Evolutionary conservation across 2,888 invertebrate genomes (phyloP).

Genomic region (Aspidiotus rigidus): DNA sequence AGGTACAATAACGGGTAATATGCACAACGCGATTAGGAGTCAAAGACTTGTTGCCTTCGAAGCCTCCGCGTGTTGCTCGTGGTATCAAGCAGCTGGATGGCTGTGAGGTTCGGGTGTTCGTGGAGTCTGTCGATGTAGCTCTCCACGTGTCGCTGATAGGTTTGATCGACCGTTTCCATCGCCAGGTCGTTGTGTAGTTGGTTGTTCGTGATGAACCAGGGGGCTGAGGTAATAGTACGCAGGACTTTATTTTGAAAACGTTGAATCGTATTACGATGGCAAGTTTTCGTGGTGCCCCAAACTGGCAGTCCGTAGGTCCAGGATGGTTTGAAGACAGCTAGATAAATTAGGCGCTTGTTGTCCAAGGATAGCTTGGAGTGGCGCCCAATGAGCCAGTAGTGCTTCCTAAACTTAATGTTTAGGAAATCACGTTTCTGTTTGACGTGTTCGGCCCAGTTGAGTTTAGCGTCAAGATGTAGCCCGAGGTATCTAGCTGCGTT

Average conservation of each 20-base stretch:
- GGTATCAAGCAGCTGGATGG: conserved; percentile 7
- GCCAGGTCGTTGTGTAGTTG: conserved; percentile 9
- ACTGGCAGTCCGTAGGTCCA: conserved; percentile 7
- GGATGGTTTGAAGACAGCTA: neutral
- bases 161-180: conserved; percentile 1
- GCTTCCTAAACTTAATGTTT: conserved; percentile 1
- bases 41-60: neutral
- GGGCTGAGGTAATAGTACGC: neutral
- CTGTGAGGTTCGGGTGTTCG: neutral
- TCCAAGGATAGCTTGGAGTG: neutral
- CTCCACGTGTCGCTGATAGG: neutral
- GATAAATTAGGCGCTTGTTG: neutral
- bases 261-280: neutral
- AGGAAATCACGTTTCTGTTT: neutral
- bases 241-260: conserved; percentile 12
- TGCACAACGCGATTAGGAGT: neutral
- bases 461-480: conserved; percentile 6
- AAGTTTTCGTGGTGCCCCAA: conserved; percentile 1
- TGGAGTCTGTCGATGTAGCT: conserved; percentile 4
- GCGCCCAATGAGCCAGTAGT: neutral
- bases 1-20: too few species aligned
- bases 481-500: conserved; percentile 1
- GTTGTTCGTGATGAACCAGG: conserved; percentile 10
- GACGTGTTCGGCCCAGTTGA: conserved; percentile 8
- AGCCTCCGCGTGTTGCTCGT: neutral